Evolutionary conservation across 30 jellyfish, hydroid and myxozoan genomes (phyloP), one percentile per base, ranked within the genome.

Genomic region (Catostylus mosaicus): DNA sequence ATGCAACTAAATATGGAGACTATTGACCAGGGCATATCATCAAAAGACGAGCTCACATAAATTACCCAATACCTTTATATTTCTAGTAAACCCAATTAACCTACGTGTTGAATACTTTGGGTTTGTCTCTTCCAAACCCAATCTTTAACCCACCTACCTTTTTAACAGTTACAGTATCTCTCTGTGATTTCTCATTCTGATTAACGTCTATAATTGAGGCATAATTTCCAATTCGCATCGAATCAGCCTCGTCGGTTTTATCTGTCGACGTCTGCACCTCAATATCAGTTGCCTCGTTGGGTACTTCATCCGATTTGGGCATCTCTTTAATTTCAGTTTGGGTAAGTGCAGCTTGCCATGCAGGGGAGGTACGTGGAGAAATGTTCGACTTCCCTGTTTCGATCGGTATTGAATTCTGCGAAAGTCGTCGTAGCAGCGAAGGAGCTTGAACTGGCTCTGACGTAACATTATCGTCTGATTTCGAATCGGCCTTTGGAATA

Each of bases 61-160:
- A 43, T 43, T 6, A 43, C 16, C 12, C 56, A 6, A 43, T 43
- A 6, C 16, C 56, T 43, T 16, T 43, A 6, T 43, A 6, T 43
- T 6, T 43, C 56, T 6, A 43, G 16, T 43, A 43, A 43, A 43
- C 56, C 56, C 56, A 8, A 43, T 6, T 43, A 43, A 43, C 3
- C 38, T 57, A 74, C 7, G 24, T 5, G 52, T 74, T 32, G 52
- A 26, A 74, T n/a, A 74, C 75, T 23, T 51, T 74, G 26, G 85
- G 85, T 32, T 74, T 74, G 47, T 74, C 85, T 74, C 85, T 51
- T 22, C 85, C 85, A 23, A 74, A 74, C 7, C 85, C 85, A 50
- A 74, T 74, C 2, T 74, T 74, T 40, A 74, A 74, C 22, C 85
- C 85, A 26, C 85, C 85, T 47, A 74, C 85, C 62, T 74, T 51